Conservation (phyloP, 2,113 vertebrate genomes). For the Lycaon pictus region DNA sequence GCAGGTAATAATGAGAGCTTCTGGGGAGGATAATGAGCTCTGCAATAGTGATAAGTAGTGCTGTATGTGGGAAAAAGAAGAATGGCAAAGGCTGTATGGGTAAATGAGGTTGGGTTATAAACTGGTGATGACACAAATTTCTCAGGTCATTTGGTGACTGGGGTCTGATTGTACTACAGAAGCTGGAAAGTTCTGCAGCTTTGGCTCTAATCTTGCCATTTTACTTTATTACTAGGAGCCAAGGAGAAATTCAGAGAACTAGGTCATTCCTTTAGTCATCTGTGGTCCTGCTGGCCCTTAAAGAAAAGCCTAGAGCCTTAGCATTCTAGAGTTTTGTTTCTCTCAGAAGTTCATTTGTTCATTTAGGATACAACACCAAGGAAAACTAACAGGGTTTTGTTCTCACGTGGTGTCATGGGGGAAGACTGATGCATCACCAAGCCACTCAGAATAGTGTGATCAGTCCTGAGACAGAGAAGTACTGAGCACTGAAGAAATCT, state of each 20-base stretch:
- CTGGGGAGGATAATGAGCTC: neutral
- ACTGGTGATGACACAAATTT: neutral
- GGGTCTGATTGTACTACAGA: neutral
- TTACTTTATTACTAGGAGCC: neutral
- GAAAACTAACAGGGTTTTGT: neutral
- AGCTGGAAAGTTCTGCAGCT: neutral
- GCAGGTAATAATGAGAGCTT: neutral
- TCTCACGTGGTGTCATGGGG: neutral
- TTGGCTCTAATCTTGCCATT: neutral
- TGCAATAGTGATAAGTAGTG: neutral
- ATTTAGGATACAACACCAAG: neutral
- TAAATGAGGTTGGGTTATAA: neutral
- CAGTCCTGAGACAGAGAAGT: neutral
- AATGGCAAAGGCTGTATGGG: neutral
- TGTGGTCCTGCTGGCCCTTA: neutral
- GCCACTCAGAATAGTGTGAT: neutral
- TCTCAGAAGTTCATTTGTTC: neutral
- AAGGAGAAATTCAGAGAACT: neutral
- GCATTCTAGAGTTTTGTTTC: neutral
- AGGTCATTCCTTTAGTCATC: neutral
- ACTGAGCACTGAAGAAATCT: neutral
- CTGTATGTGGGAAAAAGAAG: neutral
- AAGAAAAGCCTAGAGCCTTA: neutral
- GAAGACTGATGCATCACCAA: neutral
- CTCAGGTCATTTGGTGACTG: neutral